phyloP scores from a whole-genome alignment of 2,797 vertebrate genomes.

The Botia almorhae region DNA sequence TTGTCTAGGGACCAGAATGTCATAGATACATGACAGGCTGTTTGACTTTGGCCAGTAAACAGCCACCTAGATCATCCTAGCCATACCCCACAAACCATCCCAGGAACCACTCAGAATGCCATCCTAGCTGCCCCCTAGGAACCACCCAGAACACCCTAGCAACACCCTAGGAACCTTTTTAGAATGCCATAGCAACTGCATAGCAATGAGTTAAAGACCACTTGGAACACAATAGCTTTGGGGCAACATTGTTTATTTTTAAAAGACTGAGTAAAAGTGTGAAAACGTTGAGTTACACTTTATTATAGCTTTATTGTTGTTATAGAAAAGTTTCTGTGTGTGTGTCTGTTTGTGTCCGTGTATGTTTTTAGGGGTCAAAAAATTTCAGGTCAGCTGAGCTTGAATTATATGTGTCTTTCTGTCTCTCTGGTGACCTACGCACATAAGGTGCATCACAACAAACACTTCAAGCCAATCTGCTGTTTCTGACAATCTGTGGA shows the following conservation, averaged over 20 bases:
- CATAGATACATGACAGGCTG: not conserved
- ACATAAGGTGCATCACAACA: not conserved
- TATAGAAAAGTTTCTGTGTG: not conserved
- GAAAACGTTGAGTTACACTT: too few relatives aligned
- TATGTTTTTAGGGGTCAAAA: conserved; percentile 31
- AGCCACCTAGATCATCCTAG: not conserved
- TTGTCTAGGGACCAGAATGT: not conserved
- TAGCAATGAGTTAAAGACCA: not conserved
- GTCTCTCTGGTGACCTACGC: not conserved
- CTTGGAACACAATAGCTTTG: not conserved
- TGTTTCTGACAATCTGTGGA: not conserved
- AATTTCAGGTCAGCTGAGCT: conserved; percentile 38
- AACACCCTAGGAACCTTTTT: not conserved
- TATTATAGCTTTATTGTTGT: not conserved
- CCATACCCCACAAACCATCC: not conserved
- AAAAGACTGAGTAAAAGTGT: too few relatives aligned
- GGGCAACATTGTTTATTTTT: not conserved
- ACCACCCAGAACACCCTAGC: not conserved
- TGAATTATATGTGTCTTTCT: not conserved
- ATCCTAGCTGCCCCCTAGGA: not conserved
- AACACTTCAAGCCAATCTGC: not conserved
- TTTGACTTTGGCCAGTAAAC: not conserved
- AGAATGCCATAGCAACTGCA: not conserved
- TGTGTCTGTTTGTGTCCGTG: not conserved
- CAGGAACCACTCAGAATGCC: too few relatives aligned